These are phyloP conservation scores for Leiothrix lutea DNA, from an alignment of 2,113 vertebrate species.

Conservation along the genomic window DNA sequence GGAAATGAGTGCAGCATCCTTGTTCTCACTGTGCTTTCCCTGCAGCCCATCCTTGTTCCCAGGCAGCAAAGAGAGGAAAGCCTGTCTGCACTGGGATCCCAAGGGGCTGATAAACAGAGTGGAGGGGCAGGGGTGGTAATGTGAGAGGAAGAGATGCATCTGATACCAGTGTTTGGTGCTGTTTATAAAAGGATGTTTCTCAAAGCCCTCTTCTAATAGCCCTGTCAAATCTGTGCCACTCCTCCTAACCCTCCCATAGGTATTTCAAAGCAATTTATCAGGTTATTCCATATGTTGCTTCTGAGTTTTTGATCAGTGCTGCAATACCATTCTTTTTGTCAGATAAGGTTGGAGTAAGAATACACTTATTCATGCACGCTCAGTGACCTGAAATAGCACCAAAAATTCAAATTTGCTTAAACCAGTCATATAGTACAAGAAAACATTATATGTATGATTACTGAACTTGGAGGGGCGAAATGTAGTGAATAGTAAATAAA, in stretches of 20 bases:
- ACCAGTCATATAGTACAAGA: background rate
- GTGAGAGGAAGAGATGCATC: background rate
- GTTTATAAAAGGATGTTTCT: background rate
- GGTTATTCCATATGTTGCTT: background rate
- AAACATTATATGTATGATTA: background rate
- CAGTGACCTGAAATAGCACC: background rate
- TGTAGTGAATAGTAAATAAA: background rate
- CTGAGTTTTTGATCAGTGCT: background rate
- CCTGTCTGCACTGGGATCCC: background rate
- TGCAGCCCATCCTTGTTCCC: background rate
- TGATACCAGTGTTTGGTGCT: background rate
- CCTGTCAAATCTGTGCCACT: background rate
- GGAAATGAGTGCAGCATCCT: background rate
- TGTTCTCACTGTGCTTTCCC: background rate
- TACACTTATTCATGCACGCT: background rate
- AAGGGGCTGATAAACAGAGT: background rate
- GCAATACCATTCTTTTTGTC: background rate
- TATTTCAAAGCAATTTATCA: background rate
- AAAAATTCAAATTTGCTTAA: background rate
- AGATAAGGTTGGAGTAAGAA: background rate
- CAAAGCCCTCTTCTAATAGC: background rate
- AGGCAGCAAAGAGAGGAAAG: background rate
- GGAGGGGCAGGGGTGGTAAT: background rate
- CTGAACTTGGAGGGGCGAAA: background rate
- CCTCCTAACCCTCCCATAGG: background rate